These are phyloP conservation scores for Epirrita christyi DNA, from an alignment of 2,888 invertebrate species.

Conservation along the genomic window DNA sequence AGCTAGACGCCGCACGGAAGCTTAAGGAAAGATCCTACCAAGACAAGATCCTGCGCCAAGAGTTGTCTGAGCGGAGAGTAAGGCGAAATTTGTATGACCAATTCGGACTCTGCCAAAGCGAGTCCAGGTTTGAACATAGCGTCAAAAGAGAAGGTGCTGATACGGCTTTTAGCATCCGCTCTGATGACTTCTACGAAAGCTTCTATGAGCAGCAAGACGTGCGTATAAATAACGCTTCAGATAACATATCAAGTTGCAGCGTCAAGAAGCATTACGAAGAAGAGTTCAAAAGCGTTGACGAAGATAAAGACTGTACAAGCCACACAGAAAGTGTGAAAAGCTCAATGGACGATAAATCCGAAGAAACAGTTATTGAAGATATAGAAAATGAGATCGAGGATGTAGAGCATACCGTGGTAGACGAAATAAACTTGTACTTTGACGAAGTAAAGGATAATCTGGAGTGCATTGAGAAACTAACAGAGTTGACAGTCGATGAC, in stretches of 20 bases:
- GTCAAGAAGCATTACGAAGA: slow-evolving; percentile 46
- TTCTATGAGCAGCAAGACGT: slow-evolving; percentile 59
- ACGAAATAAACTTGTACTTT: slow-evolving; percentile 58
- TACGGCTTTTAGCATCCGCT: slow-evolving; percentile 48
- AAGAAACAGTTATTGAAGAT: slow-evolving; percentile 47
- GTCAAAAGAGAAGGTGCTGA: slow-evolving; percentile 43
- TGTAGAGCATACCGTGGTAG: slow-evolving; percentile 42
- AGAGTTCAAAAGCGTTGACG: slow-evolving; percentile 47
- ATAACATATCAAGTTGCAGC: slow-evolving; percentile 39
- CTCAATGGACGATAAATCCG: slow-evolving; percentile 48
- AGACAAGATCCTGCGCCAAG: slow-evolving; percentile 63
- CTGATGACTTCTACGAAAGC: slow-evolving; percentile 64
- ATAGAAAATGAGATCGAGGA: slow-evolving; percentile 38
- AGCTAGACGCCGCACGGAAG: slow-evolving; percentile 64
- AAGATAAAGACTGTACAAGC: slow-evolving; percentile 48
- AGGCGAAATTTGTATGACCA: slow-evolving; percentile 62
- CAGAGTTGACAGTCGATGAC: slow-evolving; percentile 49
- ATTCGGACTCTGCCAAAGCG: slow-evolving; percentile 52
- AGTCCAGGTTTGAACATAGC: slow-evolving; percentile 45
- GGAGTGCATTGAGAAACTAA: slow-evolving; percentile 55
- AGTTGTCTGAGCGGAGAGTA: slow-evolving; percentile 63
- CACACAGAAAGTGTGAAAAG: slow-evolving; percentile 50
- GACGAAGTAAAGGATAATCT: slow-evolving; percentile 63
- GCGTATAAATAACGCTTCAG: slow-evolving; percentile 38
- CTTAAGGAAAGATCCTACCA: slow-evolving; percentile 66